These are phyloP conservation scores for Odontophorus gujanensis DNA, from an alignment of 2,113 vertebrate species.

Conservation along the genomic window DNA sequence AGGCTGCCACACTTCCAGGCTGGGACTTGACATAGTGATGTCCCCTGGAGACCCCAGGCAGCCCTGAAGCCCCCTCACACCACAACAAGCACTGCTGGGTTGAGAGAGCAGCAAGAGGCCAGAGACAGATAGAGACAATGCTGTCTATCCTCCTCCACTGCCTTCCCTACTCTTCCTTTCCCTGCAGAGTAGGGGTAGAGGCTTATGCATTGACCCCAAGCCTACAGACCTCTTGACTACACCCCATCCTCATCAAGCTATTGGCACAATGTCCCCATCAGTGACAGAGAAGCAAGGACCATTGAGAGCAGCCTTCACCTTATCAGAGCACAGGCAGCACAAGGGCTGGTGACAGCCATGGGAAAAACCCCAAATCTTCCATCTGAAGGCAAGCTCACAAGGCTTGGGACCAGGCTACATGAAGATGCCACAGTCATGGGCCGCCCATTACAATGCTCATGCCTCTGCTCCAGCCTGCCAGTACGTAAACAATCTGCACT, in stretches of 20 bases:
- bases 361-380: neutral
- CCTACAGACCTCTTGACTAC: neutral
- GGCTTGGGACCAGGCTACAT: accelerated
- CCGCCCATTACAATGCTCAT: accelerated
- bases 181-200: neutral
- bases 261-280: neutral
- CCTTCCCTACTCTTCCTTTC: neutral
- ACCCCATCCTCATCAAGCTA: neutral
- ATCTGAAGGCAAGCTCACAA: neutral
- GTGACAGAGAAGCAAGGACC: neutral
- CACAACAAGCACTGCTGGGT: neutral
- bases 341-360: neutral
- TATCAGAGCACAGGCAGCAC: neutral
- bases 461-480: accelerated
- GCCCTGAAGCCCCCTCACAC: neutral
- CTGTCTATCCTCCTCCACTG: no score
- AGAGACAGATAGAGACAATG: neutral
- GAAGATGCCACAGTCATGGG: accelerated
- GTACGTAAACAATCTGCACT: neutral
- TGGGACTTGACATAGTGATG: accelerated
- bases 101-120: neutral
- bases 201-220: accelerated
- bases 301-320: neutral
- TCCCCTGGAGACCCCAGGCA: neutral
- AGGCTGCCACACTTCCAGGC: neutral